Evolutionary conservation across 2,888 invertebrate species (phyloP).

Genomic region (Eledona agricola): DNA sequence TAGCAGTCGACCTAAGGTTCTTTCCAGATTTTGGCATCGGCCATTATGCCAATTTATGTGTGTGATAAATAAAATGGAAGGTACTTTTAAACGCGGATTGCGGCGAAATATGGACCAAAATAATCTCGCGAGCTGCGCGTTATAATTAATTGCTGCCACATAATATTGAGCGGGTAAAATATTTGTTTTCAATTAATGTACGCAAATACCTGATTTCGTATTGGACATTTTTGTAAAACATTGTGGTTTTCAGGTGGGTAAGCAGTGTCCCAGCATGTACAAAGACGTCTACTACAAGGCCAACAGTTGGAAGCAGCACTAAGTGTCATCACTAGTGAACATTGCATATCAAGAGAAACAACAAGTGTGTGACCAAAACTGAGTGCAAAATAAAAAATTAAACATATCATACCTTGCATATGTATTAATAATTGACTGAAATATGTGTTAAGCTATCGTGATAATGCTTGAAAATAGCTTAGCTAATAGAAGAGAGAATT

Average conservation of each 20-base stretch:
- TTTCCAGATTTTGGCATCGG: too few species aligned
- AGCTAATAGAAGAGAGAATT: slow-evolving; percentile 34
- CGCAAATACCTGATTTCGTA: slow-evolving; percentile 28
- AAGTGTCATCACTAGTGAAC: slow-evolving; percentile 50
- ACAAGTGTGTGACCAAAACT: slow-evolving; percentile 49
- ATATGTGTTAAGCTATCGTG: slow-evolving; percentile 51
- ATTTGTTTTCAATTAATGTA: too few species aligned
- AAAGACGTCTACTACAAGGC: slow-evolving; percentile 93
- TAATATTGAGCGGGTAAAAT: too few species aligned
- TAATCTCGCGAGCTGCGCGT: too few species aligned
- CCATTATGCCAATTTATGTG: too few species aligned
- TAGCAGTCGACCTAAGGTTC: too few species aligned
- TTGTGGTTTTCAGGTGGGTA: slow-evolving; percentile 78
- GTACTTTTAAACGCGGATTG: too few species aligned
- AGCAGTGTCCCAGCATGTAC: slow-evolving; percentile 92
- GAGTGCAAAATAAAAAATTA: slow-evolving; percentile 49
- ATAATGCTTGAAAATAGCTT: slow-evolving; percentile 52
- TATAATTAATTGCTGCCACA: too few species aligned
- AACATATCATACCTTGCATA: slow-evolving; percentile 59
- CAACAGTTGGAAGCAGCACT: slow-evolving; percentile 89
- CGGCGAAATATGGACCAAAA: too few species aligned
- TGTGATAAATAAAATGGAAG: too few species aligned
- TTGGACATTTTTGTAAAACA: too few species aligned
- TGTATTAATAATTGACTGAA: slow-evolving; percentile 45
- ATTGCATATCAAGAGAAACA: slow-evolving; percentile 34